Evolutionary conservation across 2,888 invertebrate species (phyloP).

Genomic region (Protodeltote pygarga): DNA sequence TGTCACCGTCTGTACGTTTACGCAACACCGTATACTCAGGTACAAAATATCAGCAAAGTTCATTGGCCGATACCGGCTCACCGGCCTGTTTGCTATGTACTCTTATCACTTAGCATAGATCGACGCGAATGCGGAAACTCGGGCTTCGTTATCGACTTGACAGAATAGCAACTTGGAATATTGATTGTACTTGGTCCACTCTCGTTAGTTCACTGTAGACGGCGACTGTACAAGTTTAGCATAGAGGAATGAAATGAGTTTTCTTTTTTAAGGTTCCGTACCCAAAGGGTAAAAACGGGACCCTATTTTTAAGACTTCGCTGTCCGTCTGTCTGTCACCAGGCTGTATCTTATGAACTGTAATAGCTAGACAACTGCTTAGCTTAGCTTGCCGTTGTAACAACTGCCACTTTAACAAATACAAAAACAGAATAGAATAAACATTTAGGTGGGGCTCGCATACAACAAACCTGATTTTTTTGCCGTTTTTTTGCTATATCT

Average conservation of each 20-base stretch:
- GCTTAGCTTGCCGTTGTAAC: too few relatives aligned
- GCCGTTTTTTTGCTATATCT: too few relatives aligned
- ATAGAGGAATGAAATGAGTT: neutral
- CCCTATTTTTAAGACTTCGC: too few relatives aligned
- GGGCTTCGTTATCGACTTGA: slow-evolving; percentile 54
- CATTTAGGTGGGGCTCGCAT: too few relatives aligned
- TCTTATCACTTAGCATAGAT: slow-evolving; percentile 65
- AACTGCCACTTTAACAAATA: neutral
- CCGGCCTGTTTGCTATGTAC: slow-evolving; percentile 40
- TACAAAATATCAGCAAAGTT: slow-evolving; percentile 33
- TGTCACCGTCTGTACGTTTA: slow-evolving; percentile 3
- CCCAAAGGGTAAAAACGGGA: too few relatives aligned
- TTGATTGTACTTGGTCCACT: slow-evolving; percentile 40
- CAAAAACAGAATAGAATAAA: too few relatives aligned
- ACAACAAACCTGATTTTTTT: too few relatives aligned
- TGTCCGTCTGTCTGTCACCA: too few relatives aligned
- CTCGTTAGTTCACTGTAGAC: slow-evolving; percentile 25
- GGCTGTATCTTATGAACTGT: too few relatives aligned
- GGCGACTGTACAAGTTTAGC: slow-evolving; percentile 17
- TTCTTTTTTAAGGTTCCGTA: too few relatives aligned
- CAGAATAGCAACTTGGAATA: slow-evolving; percentile 55
- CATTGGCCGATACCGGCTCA: slow-evolving; percentile 49
- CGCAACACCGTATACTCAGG: slow-evolving; percentile 4
- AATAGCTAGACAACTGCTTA: too few relatives aligned
- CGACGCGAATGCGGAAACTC: slow-evolving; percentile 64